Evolutionary conservation across 2,113 vertebrate genomes (phyloP).

Genomic region (Lamprologus tigripictilis): DNA sequence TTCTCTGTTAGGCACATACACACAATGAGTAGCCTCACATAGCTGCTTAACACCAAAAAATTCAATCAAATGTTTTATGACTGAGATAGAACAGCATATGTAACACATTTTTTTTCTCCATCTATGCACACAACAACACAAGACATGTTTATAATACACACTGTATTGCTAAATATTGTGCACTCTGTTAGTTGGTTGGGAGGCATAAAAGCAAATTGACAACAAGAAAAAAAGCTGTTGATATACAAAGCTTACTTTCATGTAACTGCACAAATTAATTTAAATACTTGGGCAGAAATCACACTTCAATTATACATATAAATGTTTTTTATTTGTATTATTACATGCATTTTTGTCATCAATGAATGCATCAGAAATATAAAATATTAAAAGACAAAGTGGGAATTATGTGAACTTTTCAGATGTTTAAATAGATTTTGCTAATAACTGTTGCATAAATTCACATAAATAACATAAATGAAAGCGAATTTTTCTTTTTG

Average conservation of each 20-base stretch:
- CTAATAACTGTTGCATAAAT: not conserved
- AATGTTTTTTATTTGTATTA: not conserved
- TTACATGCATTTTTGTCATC: not conserved
- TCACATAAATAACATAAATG: not conserved
- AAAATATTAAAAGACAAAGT: not conserved
- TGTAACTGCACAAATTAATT: not conserved
- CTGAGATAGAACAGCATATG: not conserved
- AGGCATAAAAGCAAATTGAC: not conserved
- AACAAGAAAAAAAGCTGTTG: not conserved
- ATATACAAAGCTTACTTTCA: not conserved
- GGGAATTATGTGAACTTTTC: not conserved
- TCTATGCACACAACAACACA: not conserved
- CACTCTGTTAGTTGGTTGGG: not conserved
- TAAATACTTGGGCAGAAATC: not conserved
- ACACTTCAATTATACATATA: not conserved
- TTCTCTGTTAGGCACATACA: not conserved
- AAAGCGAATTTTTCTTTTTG: not conserved
- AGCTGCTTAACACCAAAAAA: not conserved
- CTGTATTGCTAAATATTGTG: not conserved
- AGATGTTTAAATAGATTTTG: not conserved
- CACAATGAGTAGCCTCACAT: not conserved
- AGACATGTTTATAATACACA: not conserved
- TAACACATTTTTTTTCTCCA: not conserved
- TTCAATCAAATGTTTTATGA: conserved; percentile 6
- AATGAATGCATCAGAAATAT: not conserved